A percentile compares a stretch with the other conserved stretches of the same genome.
phyloP scores from a whole-genome alignment of 2,113 vertebrate species.

The Sigmodon hispidus region DNA sequence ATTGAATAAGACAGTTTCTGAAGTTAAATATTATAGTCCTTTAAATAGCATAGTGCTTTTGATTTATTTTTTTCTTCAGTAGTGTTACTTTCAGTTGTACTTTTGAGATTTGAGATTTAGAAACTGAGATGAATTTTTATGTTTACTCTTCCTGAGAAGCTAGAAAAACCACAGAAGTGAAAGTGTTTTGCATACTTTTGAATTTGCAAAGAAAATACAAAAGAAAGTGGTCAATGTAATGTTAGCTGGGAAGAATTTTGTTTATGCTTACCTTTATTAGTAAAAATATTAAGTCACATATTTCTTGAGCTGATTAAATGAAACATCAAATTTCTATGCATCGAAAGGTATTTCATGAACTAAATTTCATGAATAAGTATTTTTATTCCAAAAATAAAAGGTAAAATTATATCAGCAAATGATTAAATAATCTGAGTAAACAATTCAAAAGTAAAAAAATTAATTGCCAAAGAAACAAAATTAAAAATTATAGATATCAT shows the following conservation, averaged over 20 bases:
- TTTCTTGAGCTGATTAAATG: not conserved
- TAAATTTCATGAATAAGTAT: not conserved
- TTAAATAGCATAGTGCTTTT: no score
- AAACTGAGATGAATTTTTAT: not conserved
- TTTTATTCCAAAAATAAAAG: not conserved
- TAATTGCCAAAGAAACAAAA: not conserved
- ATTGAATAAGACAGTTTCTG: not conserved
- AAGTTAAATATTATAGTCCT: not conserved
- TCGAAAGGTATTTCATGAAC: not conserved
- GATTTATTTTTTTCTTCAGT: not conserved
- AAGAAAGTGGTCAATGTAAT: not conserved
- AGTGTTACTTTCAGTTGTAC: not conserved
- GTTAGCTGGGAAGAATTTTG: not conserved
- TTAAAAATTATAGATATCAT: not conserved
- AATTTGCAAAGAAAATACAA: not conserved
- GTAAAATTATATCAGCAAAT: not conserved
- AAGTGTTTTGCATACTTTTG: not conserved
- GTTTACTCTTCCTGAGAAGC: not conserved
- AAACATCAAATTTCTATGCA: not conserved
- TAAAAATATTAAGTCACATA: not conserved
- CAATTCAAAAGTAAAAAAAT: not conserved
- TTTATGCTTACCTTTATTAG: not conserved
- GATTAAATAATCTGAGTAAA: not conserved
- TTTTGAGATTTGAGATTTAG: not conserved
- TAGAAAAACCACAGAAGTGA: not conserved